Evolutionary conservation across 2,888 invertebrate species (phyloP), one percentile per base, ranked within the genome.

Genomic region (Pheosia gnoma): DNA sequence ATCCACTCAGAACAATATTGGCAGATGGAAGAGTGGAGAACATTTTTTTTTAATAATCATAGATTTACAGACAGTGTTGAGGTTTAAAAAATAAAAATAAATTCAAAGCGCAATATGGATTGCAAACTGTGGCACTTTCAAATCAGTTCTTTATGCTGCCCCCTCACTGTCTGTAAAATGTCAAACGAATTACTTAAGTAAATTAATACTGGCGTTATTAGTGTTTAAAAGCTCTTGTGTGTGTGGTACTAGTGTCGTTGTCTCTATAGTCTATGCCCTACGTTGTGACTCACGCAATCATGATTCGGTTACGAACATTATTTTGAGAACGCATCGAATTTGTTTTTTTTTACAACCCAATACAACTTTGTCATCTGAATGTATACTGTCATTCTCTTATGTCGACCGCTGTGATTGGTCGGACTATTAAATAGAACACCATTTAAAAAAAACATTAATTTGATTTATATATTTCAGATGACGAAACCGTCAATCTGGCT

Each of bases 201-300:
- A 66, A 79, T 68, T 76, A 81, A 83, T 82, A 82, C 77, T 84
- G 84, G 80, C 78, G 73, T 77, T 62, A 76, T 76, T 71, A 80
- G 78, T 88, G 86, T 87, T 82, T 75, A 70, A 81, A 90, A 92
- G 93, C 91, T 92, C 91, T 91, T 85, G 89, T 89, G 86, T 85
- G 83, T 88, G 89, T 89, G 84, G 79, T 82, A 74, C 68, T 71
- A 75, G 91, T 92, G 92, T 93, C 93, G 93, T 93, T 92, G 91
- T 90, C 91, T 91, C 91, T 90, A 80, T 86, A 80, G 79, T 85
- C 84, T 87, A 86, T 78, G 62, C 70, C 62, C 68, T 80, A 76
- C 67, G 60, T 68, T 71, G 60, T 62, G 49, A 59, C 65, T 69
- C 70, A 59, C 71, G 53, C 65, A 62, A 71, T 65, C 63, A 63